Evolutionary conservation across 2,888 invertebrate species (phyloP), one percentile per base, ranked within the genome.

Genomic region (Cinara cedri): DNA sequence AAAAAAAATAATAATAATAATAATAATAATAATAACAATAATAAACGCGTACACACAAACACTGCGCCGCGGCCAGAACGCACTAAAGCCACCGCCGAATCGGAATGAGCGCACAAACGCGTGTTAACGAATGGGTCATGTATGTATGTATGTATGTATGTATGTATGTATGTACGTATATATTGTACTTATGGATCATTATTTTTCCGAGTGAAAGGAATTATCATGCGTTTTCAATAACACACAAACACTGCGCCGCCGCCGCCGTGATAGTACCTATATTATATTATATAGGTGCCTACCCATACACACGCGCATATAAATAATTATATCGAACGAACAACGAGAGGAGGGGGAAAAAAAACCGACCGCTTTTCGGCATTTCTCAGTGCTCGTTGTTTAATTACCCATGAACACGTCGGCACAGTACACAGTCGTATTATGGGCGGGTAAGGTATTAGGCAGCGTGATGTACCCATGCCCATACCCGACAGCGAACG

Each of bases 171-270:
- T 16, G 16, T 63, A 21, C 34, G 3, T 34, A 63, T 46, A 54
- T 65, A 46, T 74, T 42, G 74, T 63, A 6, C 34, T 34, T 6
- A n/a, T n/a, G n/a, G 74, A 74, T 74, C 74, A 57, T 78, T 68
- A 74, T 78, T 78, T 76, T 57, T 21, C 55, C 34, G 65, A 51
- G 68, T 78, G 76, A 78, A 78, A 78, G 76, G 76, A 78, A 68
- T 74, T 63, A 68, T 76, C 46, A 54, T 60, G 46, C 68, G 76
- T 78, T 78, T 78, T 78, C 76, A 78, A 78, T 78, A 65, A 78
- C 66, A 60, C 75, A 76, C 24, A 21, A 3, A n/a, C 68, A 13
- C 19, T 34, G 6, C 34, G 34, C 3, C 6, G 13, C 3, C 6
- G 21, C 11, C 11, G 14, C 57, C 34, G 19, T 34, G 54, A 34